These are phyloP conservation scores for Chrysemys picta DNA, from an alignment of 2,113 vertebrate genomes.

Conservation along the genomic window DNA sequence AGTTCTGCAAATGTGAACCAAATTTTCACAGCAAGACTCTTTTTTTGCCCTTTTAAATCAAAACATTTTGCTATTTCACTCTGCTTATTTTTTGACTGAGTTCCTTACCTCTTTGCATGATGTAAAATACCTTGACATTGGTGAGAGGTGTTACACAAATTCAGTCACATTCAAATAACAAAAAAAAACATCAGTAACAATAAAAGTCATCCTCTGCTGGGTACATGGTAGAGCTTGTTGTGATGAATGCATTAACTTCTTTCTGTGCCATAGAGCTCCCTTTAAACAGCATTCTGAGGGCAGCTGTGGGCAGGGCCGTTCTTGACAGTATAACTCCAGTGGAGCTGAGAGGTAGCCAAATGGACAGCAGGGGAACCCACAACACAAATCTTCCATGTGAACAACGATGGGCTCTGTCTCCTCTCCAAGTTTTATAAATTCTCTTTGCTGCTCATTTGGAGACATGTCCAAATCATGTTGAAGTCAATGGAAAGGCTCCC, in stretches of 20 bases:
- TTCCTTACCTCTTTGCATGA: not conserved
- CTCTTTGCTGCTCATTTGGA: not conserved
- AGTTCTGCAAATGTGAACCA: not conserved
- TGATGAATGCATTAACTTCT: not conserved
- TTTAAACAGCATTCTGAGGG: rapidly evolving
- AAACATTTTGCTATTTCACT: not conserved
- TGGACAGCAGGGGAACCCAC: not conserved
- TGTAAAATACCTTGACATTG: not conserved
- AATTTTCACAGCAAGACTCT: not conserved
- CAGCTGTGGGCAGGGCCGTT: not conserved
- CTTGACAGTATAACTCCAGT: not conserved
- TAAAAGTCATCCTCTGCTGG: not conserved
- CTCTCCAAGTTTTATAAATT: not conserved
- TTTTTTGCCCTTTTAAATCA: not conserved
- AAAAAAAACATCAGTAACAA: not conserved
- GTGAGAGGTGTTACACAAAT: not conserved
- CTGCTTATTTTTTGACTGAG: not conserved
- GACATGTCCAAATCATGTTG: not conserved
- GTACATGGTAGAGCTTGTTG: not conserved
- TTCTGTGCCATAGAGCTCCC: rapidly evolving
- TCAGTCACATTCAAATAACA: not conserved
- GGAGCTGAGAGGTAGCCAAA: not conserved
- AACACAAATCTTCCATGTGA: not conserved
- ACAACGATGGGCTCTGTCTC: not conserved
- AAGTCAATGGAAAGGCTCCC: not conserved